These are phyloP conservation scores for Panulirus ornatus DNA, from an alignment of 1,140 invertebrate species.

Conservation along the genomic window DNA sequence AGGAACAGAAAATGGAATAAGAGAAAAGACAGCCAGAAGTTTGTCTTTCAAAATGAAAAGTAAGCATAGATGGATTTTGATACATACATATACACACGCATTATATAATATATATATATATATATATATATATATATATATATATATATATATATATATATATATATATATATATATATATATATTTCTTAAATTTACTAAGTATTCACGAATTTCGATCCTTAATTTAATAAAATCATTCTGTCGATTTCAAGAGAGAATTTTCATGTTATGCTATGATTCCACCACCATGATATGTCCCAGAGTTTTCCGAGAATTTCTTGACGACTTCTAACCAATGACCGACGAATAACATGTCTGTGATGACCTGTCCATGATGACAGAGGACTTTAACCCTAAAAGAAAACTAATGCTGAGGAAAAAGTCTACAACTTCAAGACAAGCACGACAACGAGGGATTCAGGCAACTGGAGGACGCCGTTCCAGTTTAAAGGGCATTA, in stretches of 20 bases:
- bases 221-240: too few species aligned
- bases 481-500: not conserved
- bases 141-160: conserved; percentile 5
- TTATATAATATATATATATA: conserved; percentile 8
- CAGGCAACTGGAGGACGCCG: conserved; percentile 7
- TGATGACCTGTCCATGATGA: not conserved
- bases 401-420: not conserved
- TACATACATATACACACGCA: not conserved
- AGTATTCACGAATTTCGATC: too few species aligned
- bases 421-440: not conserved
- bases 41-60: too few species aligned
- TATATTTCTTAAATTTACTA: too few species aligned
- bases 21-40: too few species aligned
- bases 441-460: not conserved
- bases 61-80: too few species aligned
- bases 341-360: not conserved
- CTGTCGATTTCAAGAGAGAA: too few species aligned
- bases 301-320: not conserved
- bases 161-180: too few species aligned
- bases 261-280: too few species aligned
- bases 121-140: conserved; percentile 14
- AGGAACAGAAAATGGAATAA: too few species aligned
- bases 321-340: not conserved
- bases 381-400: not conserved
- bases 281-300: not conserved